Percentiles rank a stretch among this genome's conserved stretches.
These are phyloP conservation scores for Toxotes jaculatrix DNA, from an alignment of 2,113 vertebrate species.

Conservation along the genomic window DNA sequence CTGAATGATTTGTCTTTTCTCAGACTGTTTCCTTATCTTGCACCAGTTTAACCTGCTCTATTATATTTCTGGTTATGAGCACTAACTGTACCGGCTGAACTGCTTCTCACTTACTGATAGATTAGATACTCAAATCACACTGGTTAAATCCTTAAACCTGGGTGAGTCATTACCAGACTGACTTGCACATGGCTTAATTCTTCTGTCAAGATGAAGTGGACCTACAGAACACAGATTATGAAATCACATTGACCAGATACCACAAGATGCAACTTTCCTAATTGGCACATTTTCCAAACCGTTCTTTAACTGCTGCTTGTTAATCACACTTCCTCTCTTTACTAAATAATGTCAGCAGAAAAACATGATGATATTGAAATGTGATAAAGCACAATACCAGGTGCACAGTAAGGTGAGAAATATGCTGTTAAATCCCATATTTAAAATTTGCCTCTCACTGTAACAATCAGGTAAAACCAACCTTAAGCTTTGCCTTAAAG, in stretches of 20 bases:
- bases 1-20: background rate
- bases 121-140: background rate
- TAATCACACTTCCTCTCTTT: background rate
- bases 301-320: background rate
- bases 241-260: background rate
- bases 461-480: too few relatives aligned
- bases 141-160: background rate
- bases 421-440: background rate
- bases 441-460: background rate
- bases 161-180: background rate
- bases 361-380: background rate
- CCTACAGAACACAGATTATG: background rate
- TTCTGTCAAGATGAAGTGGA: background rate
- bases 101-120: background rate
- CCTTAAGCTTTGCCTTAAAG: background rate
- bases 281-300: background rate
- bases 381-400: too few relatives aligned
- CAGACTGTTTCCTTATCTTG: background rate
- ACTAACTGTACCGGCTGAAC: constrained; percentile 7
- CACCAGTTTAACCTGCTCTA: background rate
- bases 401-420: too few relatives aligned
- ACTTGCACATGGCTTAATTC: background rate
- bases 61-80: background rate
- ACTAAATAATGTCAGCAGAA: background rate
- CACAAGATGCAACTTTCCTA: background rate